Conservation (phyloP, 2,888 invertebrate genomes). For the Drosophila borealis region DNA sequence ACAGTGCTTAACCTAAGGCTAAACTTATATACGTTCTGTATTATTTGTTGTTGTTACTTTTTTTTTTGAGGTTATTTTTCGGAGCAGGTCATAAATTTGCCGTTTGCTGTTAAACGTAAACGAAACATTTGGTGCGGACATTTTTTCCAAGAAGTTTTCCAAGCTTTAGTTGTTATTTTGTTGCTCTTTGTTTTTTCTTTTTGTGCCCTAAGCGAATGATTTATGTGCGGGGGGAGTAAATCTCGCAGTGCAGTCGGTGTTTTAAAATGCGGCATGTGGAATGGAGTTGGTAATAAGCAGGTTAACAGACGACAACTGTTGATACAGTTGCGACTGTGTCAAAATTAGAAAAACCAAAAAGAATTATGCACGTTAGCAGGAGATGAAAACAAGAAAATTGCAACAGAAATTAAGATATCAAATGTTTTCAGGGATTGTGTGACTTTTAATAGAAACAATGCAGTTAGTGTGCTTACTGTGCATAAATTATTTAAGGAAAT, state of each 20-base stretch:
- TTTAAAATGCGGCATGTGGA: conserved; percentile 18
- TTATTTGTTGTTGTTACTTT: conserved; percentile 16
- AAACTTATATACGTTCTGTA: conserved; percentile 12
- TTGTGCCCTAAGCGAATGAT: conserved; percentile 51
- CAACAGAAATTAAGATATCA: background rate
- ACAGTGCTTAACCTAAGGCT: conserved; percentile 21
- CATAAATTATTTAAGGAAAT: too few relatives aligned
- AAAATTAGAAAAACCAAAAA: background rate
- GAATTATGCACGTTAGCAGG: too few relatives aligned
- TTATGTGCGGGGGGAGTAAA: conserved; percentile 41
- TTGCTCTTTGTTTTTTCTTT: conserved; percentile 12
- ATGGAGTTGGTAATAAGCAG: conserved; percentile 58
- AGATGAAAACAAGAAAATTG: background rate
- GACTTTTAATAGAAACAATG: too few relatives aligned
- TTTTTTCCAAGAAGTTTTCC: conserved; percentile 44
- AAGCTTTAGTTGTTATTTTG: conserved; percentile 33
- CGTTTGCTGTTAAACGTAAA: conserved; percentile 47
- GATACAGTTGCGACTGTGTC: conserved; percentile 17
- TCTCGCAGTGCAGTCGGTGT: conserved; percentile 8
- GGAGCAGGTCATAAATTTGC: conserved; percentile 44
- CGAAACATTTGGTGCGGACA: conserved; percentile 60
- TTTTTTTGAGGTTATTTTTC: conserved; percentile 14
- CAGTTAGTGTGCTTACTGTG: too few relatives aligned
- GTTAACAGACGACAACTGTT: conserved; percentile 49
- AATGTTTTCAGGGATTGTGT: too few relatives aligned